Evolutionary conservation across 2,888 invertebrate genomes (phyloP).

Genomic region (Lasius platythorax): DNA sequence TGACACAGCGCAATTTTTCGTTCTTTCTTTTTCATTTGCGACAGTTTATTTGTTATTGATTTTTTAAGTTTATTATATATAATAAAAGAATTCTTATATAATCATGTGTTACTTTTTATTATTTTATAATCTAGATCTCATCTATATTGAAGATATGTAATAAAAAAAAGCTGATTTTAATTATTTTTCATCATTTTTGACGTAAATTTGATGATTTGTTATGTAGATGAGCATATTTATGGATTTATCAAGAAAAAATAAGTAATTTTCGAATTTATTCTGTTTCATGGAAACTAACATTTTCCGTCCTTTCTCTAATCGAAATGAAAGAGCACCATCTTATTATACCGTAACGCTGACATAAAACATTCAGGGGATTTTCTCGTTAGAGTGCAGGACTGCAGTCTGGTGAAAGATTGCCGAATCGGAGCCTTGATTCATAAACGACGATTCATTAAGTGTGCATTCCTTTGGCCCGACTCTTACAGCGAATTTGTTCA

Average conservation of each 20-base stretch:
- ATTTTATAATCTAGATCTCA: neutral
- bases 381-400: neutral
- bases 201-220: neutral
- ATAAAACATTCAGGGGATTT: conserved; percentile 24
- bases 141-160: neutral
- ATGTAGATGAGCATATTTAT: neutral
- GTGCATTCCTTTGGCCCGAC: conserved; percentile 43
- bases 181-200: neutral
- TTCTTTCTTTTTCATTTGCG: neutral
- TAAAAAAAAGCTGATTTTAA: neutral
- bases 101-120: neutral
- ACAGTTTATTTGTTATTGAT: neutral
- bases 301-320: conserved; percentile 1
- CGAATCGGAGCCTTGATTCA: conserved; percentile 17
- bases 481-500: conserved; percentile 56
- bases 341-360: conserved; percentile 18
- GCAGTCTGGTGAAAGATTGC: neutral
- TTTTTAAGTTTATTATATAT: neutral
- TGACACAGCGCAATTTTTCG: conserved; percentile 22
- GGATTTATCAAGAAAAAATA: conserved; percentile 4
- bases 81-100: neutral
- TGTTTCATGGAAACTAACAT: neutral
- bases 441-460: conserved; percentile 61
- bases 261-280: conserved; percentile 11
- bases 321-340: conserved; percentile 11